Conservation (phyloP, 1,140 invertebrate species). For the Drosophila eugracilis region DNA sequence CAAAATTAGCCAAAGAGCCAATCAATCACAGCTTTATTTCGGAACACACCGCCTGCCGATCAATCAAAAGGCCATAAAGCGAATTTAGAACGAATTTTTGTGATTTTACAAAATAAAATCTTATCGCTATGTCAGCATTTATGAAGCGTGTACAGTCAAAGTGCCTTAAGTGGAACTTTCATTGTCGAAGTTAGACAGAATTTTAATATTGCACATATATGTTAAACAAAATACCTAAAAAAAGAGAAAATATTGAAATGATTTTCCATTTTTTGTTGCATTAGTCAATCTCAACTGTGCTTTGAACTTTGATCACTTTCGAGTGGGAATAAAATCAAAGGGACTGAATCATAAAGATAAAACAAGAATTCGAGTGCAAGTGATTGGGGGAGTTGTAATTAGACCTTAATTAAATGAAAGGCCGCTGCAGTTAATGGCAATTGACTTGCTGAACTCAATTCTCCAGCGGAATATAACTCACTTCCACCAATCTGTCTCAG, state of each 20-base stretch:
- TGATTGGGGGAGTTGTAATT: conserved; percentile 43
- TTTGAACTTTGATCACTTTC: conserved; percentile 13
- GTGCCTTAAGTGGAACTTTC: conserved; percentile 6
- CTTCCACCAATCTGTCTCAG: not conserved
- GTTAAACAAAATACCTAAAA: too few species aligned
- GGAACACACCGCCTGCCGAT: conserved; percentile 31
- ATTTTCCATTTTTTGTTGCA: not conserved
- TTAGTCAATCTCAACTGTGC: conserved; percentile 1
- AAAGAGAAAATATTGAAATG: too few species aligned
- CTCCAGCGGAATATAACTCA: not conserved
- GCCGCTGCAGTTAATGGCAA: conserved; percentile 31
- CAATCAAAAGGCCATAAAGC: conserved; percentile 51
- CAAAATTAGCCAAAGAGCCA: conserved; percentile 45
- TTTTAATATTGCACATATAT: too few species aligned
- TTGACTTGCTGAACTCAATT: conserved; percentile 47
- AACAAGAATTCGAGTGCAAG: conserved; percentile 29
- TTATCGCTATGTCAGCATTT: conserved; percentile 38
- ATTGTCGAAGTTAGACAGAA: not conserved
- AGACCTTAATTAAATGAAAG: conserved; percentile 49
- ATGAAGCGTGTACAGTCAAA: conserved; percentile 11
- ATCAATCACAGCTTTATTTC: conserved; percentile 57
- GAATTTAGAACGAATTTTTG: conserved; percentile 46
- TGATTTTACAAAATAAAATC: conserved; percentile 12
- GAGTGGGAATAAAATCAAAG: conserved; percentile 46
- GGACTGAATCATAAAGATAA: conserved; percentile 41